These are phyloP conservation scores for Kryptolebias ocellatus DNA, from an alignment of 2,797 vertebrate genomes.

Conservation along the genomic window DNA sequence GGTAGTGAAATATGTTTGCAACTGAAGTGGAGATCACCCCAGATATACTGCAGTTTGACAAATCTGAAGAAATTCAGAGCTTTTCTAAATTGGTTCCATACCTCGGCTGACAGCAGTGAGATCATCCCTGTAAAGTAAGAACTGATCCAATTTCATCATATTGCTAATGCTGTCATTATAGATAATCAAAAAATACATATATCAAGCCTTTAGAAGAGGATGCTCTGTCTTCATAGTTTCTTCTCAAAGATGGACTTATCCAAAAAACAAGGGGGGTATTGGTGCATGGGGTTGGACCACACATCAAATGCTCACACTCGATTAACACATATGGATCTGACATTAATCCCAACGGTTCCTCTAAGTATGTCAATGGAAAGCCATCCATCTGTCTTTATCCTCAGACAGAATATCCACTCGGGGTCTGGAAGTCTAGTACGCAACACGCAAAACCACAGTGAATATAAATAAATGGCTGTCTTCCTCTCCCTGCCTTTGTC, in stretches of 20 bases:
- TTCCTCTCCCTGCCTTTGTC: slow-evolving; percentile 81
- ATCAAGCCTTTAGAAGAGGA: slow-evolving; percentile 40
- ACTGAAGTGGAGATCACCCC: slow-evolving; percentile 65
- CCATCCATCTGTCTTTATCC: slow-evolving; percentile 78
- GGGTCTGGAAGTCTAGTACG: slow-evolving; percentile 84
- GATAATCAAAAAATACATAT: slow-evolving; percentile 33
- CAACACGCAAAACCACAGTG: slow-evolving; percentile 81
- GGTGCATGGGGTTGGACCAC: slow-evolving; percentile 39
- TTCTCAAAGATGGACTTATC: slow-evolving; percentile 52
- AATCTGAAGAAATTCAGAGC: slow-evolving; percentile 70
- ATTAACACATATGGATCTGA: slow-evolving; percentile 78
- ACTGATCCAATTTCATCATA: slow-evolving; percentile 58
- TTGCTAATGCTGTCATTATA: slow-evolving; percentile 58
- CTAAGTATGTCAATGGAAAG: slow-evolving; percentile 74
- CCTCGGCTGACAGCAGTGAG: slow-evolving; percentile 74
- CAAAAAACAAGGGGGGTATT: slow-evolving; percentile 4
- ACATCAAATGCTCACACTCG: slow-evolving; percentile 66
- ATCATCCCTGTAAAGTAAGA: slow-evolving; percentile 68
- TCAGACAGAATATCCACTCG: slow-evolving; percentile 77
- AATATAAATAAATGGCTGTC: slow-evolving; percentile 84
- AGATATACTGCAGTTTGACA: slow-evolving; percentile 70
- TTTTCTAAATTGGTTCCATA: slow-evolving; percentile 81
- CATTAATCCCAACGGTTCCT: slow-evolving; percentile 73
- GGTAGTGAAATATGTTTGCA: slow-evolving; percentile 57
- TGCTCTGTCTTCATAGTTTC: slow-evolving; percentile 48